Evolutionary conservation across 2,888 invertebrate genomes (phyloP).

Genomic region (Tillus elongatus): DNA sequence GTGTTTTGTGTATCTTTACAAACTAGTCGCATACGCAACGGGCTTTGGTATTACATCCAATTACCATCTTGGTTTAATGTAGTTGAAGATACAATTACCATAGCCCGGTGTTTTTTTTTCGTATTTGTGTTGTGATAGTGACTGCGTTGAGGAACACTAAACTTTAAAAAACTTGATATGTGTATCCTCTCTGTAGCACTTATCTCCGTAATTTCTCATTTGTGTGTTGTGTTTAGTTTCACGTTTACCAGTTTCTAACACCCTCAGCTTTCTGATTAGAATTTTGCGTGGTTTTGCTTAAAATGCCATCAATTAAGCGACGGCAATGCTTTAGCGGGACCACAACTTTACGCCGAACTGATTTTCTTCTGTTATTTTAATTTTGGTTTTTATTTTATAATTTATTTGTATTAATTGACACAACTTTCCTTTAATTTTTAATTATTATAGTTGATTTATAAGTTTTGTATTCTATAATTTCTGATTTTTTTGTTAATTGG

Average conservation of each 20-base stretch:
- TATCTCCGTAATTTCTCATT: slow-evolving; percentile 19
- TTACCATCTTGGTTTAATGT: too few relatives aligned
- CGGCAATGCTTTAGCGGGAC: slow-evolving; percentile 38
- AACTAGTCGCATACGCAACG: slow-evolving; percentile 37
- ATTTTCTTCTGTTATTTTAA: slow-evolving; percentile 14
- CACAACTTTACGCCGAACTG: slow-evolving; percentile 27
- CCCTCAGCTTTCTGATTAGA: slow-evolving; percentile 33
- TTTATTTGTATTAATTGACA: slow-evolving; percentile 20
- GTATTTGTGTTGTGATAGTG: slow-evolving; percentile 28
- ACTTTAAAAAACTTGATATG: too few relatives aligned
- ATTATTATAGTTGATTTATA: slow-evolving; percentile 25
- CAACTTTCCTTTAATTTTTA: slow-evolving; percentile 21
- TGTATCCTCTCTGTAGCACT: background rate
- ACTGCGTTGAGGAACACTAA: slow-evolving; percentile 9
- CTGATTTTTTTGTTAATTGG: slow-evolving; percentile 25
- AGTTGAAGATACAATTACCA: too few relatives aligned
- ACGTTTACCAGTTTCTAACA: slow-evolving; percentile 32
- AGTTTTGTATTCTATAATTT: slow-evolving; percentile 22
- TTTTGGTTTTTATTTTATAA: slow-evolving; percentile 18
- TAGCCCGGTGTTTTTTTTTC: background rate
- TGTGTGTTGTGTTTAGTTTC: slow-evolving; percentile 40
- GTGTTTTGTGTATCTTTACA: slow-evolving; percentile 39
- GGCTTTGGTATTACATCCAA: too few relatives aligned
- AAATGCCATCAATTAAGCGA: slow-evolving; percentile 34
- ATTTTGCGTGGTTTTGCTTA: slow-evolving; percentile 38